Percentiles rank a stretch among this genome's conserved stretches.
phyloP scores from a whole-genome alignment of 2,888 invertebrate species.

The Herminia tarsipennalis region DNA sequence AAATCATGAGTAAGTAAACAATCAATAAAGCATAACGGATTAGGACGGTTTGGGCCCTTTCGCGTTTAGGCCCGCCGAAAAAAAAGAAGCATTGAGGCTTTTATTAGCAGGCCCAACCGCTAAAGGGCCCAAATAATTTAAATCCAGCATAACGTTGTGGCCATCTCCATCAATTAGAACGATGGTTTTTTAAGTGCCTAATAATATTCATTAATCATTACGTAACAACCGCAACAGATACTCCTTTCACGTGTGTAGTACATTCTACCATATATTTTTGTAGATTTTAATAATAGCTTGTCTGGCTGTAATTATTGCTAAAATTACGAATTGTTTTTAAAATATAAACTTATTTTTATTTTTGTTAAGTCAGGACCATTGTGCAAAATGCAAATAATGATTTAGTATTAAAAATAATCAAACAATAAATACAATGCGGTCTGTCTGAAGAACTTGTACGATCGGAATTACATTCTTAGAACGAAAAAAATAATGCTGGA shows the following conservation, averaged over 20 bases:
- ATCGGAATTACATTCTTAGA: background rate
- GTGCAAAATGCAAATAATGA: slow-evolving; percentile 2
- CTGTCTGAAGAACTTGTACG: background rate
- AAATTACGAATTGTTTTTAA: slow-evolving; percentile 1
- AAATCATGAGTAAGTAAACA: too few species aligned
- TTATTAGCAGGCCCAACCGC: too few species aligned
- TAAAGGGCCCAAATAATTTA: too few species aligned
- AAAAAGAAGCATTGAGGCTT: too few species aligned
- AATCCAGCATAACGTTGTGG: background rate
- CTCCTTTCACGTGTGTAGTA: slow-evolving; percentile 4
- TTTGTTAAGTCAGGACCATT: slow-evolving; percentile 6
- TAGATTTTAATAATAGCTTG: slow-evolving; percentile 5
- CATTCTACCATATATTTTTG: slow-evolving; percentile 9
- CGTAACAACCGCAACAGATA: slow-evolving; percentile 4
- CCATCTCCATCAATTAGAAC: background rate
- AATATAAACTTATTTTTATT: background rate
- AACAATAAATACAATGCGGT: slow-evolving; percentile 1
- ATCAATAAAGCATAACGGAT: too few species aligned
- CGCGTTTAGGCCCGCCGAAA: too few species aligned
- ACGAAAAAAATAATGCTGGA: background rate
- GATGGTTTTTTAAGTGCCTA: slow-evolving; percentile 11
- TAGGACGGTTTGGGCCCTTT: too few species aligned
- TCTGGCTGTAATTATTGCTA: background rate
- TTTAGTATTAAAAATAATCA: slow-evolving; percentile 12
- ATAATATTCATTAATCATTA: slow-evolving; percentile 2